Percentiles rank a stretch among this genome's conserved stretches.
Conservation (phyloP, 2,797 vertebrate genomes). For the Pipistrellus nathusii region DNA sequence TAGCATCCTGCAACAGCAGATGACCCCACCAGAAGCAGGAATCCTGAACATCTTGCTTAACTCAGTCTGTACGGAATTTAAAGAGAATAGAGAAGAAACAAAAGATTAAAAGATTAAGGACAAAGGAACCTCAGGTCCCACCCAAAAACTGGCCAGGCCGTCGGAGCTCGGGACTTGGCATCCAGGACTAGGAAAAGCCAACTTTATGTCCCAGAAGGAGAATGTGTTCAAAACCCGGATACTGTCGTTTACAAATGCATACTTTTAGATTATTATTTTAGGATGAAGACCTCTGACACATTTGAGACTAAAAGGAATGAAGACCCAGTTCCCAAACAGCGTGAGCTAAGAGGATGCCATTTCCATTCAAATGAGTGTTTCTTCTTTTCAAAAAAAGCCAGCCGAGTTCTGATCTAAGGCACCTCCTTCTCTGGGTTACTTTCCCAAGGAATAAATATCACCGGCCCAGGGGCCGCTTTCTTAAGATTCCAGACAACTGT, state of each 20-base stretch:
- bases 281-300: not conserved
- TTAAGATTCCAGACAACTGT: not conserved
- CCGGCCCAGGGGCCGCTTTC: constrained; percentile 28
- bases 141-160: not conserved
- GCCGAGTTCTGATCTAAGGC: not conserved
- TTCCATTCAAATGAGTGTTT: constrained; percentile 44
- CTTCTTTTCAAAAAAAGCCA: constrained; percentile 29
- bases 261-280: constrained; percentile 1
- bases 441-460: constrained; percentile 56
- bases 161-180: not conserved
- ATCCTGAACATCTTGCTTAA: not conserved
- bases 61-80: not conserved
- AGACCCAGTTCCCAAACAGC: constrained; percentile 32
- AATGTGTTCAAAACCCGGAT: not conserved
- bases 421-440: constrained; percentile 8
- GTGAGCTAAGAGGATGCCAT: not conserved
- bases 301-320: not conserved
- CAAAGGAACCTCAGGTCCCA: not conserved
- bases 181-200: not conserved
- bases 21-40: constrained; percentile 3
- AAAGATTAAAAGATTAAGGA: not conserved
- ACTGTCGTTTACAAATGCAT: not conserved
- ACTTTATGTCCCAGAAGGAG: not conserved
- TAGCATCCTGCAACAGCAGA: not conserved
- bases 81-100: not conserved